A percentile compares a stretch with the other conserved stretches of the same genome.
phyloP scores from a whole-genome alignment of 2,888 invertebrate species.

The Euproctis similis region DNA sequence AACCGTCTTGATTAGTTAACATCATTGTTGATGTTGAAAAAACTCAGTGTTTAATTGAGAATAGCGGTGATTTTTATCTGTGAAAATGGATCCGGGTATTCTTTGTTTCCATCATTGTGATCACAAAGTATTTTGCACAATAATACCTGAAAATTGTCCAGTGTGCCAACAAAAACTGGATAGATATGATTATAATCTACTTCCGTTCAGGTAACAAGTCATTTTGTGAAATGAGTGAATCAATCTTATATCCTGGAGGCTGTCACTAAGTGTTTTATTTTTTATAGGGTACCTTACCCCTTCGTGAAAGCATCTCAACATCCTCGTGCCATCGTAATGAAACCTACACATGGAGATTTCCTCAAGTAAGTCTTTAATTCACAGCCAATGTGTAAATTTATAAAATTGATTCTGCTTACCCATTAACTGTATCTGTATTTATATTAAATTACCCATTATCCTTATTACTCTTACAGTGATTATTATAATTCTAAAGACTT shows the following conservation, averaged over 20 bases:
- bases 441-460: conserved; percentile 3
- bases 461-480: conserved; percentile 77
- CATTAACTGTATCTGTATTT: too few species aligned
- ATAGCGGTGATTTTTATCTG: conserved; percentile 27
- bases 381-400: background rate
- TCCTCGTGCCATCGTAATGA: conserved; percentile 88
- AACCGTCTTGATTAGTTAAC: conserved; percentile 20
- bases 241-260: conserved; percentile 16
- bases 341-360: conserved; percentile 91
- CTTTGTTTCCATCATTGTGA: conserved; percentile 94
- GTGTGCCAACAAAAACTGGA: conserved; percentile 79
- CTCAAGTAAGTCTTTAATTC: conserved; percentile 79
- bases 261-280: conserved; percentile 50
- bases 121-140: conserved; percentile 87
- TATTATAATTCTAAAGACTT: conserved; percentile 89
- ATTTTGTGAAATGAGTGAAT: conserved; percentile 8
- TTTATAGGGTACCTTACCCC: conserved; percentile 86
- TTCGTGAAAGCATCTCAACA: conserved; percentile 88
- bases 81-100: conserved; percentile 84
- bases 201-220: conserved; percentile 82
- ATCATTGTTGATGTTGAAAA: conserved; percentile 14
- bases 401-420: background rate
- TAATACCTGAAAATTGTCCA: conserved; percentile 85
- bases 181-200: conserved; percentile 78
- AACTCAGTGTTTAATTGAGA: conserved; percentile 40